Conservation (phyloP, 2,113 vertebrate species). For the Haplotaxodon microlepis region DNA sequence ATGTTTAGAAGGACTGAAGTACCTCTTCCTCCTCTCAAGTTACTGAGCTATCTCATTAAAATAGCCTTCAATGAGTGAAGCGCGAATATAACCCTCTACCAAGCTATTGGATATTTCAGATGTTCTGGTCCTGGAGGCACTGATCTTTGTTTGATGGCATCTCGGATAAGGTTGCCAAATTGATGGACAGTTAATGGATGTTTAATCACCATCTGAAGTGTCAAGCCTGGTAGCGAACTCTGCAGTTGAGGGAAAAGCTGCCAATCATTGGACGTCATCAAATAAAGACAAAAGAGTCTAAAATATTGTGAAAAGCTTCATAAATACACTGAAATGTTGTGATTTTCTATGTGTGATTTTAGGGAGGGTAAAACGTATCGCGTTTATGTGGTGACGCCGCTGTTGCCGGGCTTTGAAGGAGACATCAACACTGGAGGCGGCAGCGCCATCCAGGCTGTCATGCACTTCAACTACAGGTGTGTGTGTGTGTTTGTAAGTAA, state of each 20-base stretch:
- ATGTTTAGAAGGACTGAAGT: not conserved
- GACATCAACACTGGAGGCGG: slow-evolving; percentile 93
- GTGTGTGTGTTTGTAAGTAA: not conserved
- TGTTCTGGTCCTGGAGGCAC: not conserved
- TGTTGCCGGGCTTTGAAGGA: slow-evolving; percentile 94
- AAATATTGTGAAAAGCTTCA: not conserved
- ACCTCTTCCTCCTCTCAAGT: not conserved
- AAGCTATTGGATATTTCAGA: not conserved
- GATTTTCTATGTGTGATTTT: not conserved
- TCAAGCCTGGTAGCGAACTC: not conserved
- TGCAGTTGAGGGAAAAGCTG: not conserved
- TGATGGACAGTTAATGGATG: not conserved
- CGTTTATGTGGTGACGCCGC: slow-evolving; percentile 89
- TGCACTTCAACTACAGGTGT: slow-evolving; percentile 99
- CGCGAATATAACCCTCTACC: not conserved
- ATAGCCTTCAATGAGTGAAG: accelerated
- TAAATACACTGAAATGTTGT: not conserved
- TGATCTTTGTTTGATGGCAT: not conserved
- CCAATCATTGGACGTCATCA: accelerated
- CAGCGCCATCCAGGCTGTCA: slow-evolving; percentile 89
- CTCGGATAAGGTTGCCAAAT: not conserved
- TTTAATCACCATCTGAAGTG: not conserved
- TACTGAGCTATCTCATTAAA: not conserved
- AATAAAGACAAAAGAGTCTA: accelerated
- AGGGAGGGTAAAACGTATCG: slow-evolving; percentile 84